Evolutionary conservation across 2,888 invertebrate species (phyloP).

Genomic region (Atethmia centrago): DNA sequence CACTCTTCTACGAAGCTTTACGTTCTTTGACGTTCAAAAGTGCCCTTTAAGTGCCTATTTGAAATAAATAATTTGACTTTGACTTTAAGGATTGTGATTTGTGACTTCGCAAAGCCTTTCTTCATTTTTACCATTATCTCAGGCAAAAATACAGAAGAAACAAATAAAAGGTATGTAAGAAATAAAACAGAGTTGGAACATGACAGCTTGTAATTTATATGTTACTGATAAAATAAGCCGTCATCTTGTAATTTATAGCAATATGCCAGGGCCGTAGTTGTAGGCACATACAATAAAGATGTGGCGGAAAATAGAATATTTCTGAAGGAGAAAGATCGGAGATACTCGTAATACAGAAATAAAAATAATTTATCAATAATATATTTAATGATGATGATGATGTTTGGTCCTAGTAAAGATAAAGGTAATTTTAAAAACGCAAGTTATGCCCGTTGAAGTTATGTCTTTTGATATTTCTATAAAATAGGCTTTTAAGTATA

Average conservation of each 20-base stretch:
- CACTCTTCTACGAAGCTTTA: too few species aligned
- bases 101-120: not conserved
- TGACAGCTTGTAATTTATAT: slow-evolving; percentile 36
- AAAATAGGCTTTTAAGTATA: not conserved
- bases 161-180: slow-evolving; percentile 19
- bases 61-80: too few species aligned
- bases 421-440: too few species aligned
- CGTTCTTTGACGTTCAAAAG: too few species aligned
- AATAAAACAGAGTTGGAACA: slow-evolving; percentile 25
- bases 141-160: not conserved
- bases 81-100: too few species aligned
- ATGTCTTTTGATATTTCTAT: not conserved
- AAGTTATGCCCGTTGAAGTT: slow-evolving; percentile 2
- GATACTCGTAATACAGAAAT: too few species aligned
- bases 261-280: slow-evolving; percentile 18
- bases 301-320: slow-evolving; percentile 37
- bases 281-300: slow-evolving; percentile 25
- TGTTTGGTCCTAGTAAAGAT: not conserved
- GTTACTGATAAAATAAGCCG: slow-evolving; percentile 32
- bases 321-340: slow-evolving; percentile 20
- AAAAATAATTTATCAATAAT: too few species aligned
- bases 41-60: too few species aligned
- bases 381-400: too few species aligned
- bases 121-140: not conserved
- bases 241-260: slow-evolving; percentile 32